phyloP scores from a whole-genome alignment of 2,888 invertebrate species.

The Cordilura impudica region DNA sequence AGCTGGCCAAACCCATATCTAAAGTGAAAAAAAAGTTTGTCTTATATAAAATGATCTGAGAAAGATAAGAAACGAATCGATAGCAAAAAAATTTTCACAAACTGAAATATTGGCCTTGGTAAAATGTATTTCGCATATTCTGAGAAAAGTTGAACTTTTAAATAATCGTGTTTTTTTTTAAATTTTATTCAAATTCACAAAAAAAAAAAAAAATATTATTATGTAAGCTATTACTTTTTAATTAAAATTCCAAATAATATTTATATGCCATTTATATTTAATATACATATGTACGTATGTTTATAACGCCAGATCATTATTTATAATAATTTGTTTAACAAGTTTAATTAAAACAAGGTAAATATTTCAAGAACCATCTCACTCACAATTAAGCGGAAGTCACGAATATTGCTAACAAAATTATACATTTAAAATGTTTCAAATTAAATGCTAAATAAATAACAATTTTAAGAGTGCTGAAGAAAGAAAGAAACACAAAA shows the following conservation, averaged over 20 bases:
- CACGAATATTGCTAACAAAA: slow-evolving; percentile 7
- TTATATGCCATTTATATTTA: neutral
- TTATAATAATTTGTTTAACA: slow-evolving; percentile 9
- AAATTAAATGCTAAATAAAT: slow-evolving; percentile 2
- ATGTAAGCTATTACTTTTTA: neutral
- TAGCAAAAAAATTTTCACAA: too few relatives aligned
- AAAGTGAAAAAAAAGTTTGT: too few relatives aligned
- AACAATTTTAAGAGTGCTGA: slow-evolving; percentile 5
- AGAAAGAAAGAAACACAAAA: neutral
- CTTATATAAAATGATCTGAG: too few relatives aligned
- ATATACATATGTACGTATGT: neutral
- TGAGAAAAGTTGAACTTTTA: too few relatives aligned
- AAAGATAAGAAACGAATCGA: too few relatives aligned
- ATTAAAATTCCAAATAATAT: neutral
- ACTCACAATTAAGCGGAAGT: slow-evolving; percentile 5
- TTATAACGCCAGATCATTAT: too few relatives aligned
- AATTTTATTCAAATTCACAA: neutral
- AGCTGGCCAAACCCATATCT: too few relatives aligned
- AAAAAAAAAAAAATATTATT: neutral
- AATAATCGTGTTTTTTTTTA: too few relatives aligned
- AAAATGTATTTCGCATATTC: too few relatives aligned
- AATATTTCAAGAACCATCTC: neutral
- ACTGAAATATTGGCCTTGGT: too few relatives aligned
- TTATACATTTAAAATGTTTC: neutral
- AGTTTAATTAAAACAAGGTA: neutral